Evolutionary conservation across 2,797 vertebrate genomes (phyloP), one percentile per base, ranked within the genome.

Genomic region (Mus minutoides): DNA sequence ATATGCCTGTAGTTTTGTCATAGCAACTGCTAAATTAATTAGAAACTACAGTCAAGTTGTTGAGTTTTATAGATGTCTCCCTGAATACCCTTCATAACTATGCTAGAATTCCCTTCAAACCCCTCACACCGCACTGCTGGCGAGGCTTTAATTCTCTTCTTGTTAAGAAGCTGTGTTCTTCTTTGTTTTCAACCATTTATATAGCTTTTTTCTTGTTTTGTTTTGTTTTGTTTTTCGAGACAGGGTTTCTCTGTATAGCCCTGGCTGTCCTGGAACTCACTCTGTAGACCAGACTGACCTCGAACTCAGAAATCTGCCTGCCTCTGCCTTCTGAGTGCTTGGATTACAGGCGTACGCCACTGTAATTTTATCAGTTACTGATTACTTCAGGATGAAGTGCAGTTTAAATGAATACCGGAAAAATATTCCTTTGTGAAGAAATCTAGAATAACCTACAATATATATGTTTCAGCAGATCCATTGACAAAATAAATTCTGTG

Each of bases 1-100:
- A 75, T 92, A 58, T 90, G 94, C 67, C 90, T 93, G n/a, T 92
- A 85, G 91, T 73, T 96, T 94, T 95, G 93, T 92, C 86, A 89
- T 67, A 95, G 90, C 84, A 97, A 97, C 93, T 96, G 92, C 52
- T 97, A 96, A 97, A 96, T 98, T 98, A 98, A 98, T 97, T 97
- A 96, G 58, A 95, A 94, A 92, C 88, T 95, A 95, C 40, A 86
- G 88, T 96, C 4, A 13, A 96, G 88, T 88, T 96, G 91, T 49
- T 95, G 73, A 85, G 64, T 84, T 95, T 94, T 94, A 90, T 75
- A 94, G 40, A 64, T 94, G 78, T 97, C 85, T 96, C 29, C 34
- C 78, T 88, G 75, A 96, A 96, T 96, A 88, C 64, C 58, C 75
- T 96, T 91, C 40, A 80, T 7, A 91, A 84, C 31, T 88, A 91